These are phyloP conservation scores for Macrocentrus cingulum DNA, from an alignment of 1,140 invertebrate species.

Conservation along the genomic window DNA sequence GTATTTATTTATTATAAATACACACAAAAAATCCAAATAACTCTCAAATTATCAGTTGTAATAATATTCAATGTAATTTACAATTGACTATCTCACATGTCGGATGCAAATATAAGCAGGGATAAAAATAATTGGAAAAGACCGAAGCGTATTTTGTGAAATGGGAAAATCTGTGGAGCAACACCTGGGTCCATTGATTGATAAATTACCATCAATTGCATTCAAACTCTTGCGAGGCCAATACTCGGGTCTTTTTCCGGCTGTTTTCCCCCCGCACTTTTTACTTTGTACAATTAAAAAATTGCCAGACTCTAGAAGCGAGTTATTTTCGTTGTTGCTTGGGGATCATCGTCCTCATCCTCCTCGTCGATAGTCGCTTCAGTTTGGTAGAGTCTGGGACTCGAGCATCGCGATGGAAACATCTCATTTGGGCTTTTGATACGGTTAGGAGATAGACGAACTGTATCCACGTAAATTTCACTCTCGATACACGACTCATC, in stretches of 20 bases:
- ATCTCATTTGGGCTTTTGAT: constrained; percentile 39
- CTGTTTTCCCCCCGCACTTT: no score
- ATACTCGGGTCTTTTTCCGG: no score
- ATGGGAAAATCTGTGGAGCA: constrained; percentile 4
- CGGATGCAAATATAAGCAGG: no score
- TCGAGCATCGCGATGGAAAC: constrained; percentile 43
- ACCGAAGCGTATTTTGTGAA: neutral
- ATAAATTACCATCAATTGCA: constrained; percentile 37
- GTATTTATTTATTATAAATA: neutral
- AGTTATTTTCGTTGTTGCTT: constrained; percentile 41
- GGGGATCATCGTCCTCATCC: constrained; percentile 35
- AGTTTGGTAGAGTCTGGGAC: constrained; percentile 40
- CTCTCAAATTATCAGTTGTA: no score
- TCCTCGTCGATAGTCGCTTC: constrained; percentile 48
- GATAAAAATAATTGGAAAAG: neutral
- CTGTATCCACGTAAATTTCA: constrained; percentile 44
- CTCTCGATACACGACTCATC: constrained; percentile 41
- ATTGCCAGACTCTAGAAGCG: constrained; percentile 39
- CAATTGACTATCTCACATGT: no score
- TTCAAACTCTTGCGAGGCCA: neutral
- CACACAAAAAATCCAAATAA: no score
- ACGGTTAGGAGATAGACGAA: constrained; percentile 29
- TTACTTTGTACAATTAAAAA: neutral
- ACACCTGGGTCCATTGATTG: constrained; percentile 46
- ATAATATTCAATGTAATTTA: no score